A percentile compares a stretch with the other conserved stretches of the same genome.
These are phyloP conservation scores for Protula sp. DNA, from an alignment of 2,888 invertebrate species.

Conservation along the genomic window DNA sequence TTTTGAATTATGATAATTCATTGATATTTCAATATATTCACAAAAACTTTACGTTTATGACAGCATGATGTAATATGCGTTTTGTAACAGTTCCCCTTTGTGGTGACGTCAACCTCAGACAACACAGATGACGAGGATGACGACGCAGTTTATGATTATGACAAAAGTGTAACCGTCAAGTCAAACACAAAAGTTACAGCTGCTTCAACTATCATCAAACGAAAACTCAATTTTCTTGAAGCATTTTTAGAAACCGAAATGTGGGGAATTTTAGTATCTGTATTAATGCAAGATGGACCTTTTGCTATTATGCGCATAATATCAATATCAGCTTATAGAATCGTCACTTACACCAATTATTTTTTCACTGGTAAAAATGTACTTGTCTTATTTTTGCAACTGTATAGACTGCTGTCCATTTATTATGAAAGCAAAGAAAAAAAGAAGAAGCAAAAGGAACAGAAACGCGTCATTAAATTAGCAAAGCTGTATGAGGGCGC, in stretches of 20 bases:
- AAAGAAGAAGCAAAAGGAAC: background rate
- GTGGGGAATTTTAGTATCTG: slow-evolving; percentile 13
- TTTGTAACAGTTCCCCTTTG: slow-evolving; percentile 40
- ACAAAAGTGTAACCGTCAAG: too few relatives aligned
- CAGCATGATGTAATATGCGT: too few relatives aligned
- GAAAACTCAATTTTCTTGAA: background rate
- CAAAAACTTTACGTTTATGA: too few relatives aligned
- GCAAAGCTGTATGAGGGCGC: too few relatives aligned
- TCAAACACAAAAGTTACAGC: too few relatives aligned
- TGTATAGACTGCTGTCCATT: slow-evolving; percentile 64
- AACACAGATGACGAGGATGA: slow-evolving; percentile 2
- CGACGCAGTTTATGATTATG: background rate
- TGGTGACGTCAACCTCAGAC: slow-evolving; percentile 21
- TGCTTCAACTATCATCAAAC: background rate
- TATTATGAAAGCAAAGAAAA: slow-evolving; percentile 5
- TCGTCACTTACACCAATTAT: slow-evolving; percentile 87
- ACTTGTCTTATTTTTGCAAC: slow-evolving; percentile 75
- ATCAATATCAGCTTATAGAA: slow-evolving; percentile 59
- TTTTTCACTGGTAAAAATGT: slow-evolving; percentile 88
- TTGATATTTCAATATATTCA: too few relatives aligned
- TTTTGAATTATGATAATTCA: too few relatives aligned
- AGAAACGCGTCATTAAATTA: too few relatives aligned
- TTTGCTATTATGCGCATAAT: slow-evolving; percentile 14
- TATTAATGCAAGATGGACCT: slow-evolving; percentile 18
- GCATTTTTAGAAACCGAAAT: slow-evolving; percentile 11